A percentile compares a stretch with the other conserved stretches of the same genome.
Conservation (phyloP, 2,797 vertebrate genomes). For the Hozukius guyotensis region DNA sequence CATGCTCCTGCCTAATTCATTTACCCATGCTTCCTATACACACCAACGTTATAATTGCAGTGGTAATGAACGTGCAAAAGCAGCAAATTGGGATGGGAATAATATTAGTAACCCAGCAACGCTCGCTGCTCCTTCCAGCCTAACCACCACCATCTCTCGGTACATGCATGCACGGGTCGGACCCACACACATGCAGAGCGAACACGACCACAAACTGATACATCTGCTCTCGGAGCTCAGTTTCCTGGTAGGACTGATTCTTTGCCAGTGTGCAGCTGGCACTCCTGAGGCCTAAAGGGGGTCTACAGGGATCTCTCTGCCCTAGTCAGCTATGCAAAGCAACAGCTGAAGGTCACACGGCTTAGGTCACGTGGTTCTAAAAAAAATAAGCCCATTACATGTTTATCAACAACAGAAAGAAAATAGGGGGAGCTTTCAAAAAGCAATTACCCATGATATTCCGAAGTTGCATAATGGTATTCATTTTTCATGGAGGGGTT, state of each 20-base stretch:
- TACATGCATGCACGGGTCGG: constrained; percentile 4
- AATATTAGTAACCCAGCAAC: constrained; percentile 77
- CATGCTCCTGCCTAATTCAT: constrained; percentile 83
- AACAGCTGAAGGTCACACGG: constrained; percentile 56
- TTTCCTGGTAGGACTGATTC: constrained; percentile 32
- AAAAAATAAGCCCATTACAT: constrained; percentile 64
- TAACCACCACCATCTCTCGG: constrained; percentile 26
- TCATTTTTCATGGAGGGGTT: constrained; percentile 53
- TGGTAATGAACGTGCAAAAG: constrained; percentile 87
- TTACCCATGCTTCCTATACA: constrained; percentile 83
- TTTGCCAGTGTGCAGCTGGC: constrained; percentile 39
- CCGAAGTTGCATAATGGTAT: constrained; percentile 58
- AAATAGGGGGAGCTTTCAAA: constrained; percentile 59
- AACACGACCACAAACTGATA: constrained; percentile 9
- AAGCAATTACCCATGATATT: constrained; percentile 70
- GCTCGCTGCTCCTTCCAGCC: constrained; percentile 39
- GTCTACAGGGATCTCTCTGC: constrained; percentile 43
- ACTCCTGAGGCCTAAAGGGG: constrained; percentile 20
- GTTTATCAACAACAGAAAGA: constrained; percentile 66
- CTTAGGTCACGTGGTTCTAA: constrained; percentile 34
- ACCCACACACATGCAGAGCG: background rate
- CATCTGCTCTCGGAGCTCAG: constrained; percentile 33
- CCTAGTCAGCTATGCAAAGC: constrained; percentile 48
- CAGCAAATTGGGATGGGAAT: constrained; percentile 89
- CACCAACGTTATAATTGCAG: constrained; percentile 87